Evolutionary conservation across 2,113 vertebrate species (phyloP), one percentile per base, ranked within the genome.

Genomic region (Eulemur macaco): DNA sequence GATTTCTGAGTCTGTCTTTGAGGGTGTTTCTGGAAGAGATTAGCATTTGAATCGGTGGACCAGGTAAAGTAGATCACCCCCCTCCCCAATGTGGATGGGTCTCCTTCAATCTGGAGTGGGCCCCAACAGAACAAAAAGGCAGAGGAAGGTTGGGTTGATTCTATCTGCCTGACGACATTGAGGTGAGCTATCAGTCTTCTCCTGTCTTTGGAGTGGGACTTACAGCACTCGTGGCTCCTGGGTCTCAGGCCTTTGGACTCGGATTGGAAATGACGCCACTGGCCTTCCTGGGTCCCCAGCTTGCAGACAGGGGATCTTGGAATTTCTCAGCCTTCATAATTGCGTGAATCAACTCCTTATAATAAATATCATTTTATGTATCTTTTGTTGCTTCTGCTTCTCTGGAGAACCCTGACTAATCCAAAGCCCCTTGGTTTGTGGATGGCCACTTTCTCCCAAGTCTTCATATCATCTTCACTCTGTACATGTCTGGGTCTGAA

Each of bases 161-260:
- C 42, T 50, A 29, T 69, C 39, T 54, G 56, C 56, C 78, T 23
- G 5, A 27, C 12, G 69, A 8, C 17, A 29, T 0, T 42, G 63
- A 86, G 50, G 3, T 50, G 20, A 17, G 37, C 29, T 29, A 18
- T 14, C 1, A 3, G 21, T 23, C 74, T 74, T 25, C 39, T 47
- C 42, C 74, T 54, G 86, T 45, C 80, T 18, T 15, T 6, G 45
- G 14, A 21, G 76, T 13, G 6, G 25, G 14, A n/a, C 20, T 63
- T 58, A 11, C 0, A 8, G 13, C 73, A 12, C 3, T 27, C 31
- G 23, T 0, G 0, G 0, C 2, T 77, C 54, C 56, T 29, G 18
- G 14, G 15, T 29, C 66, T 34, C 8, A 54, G 69, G 37, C 15
- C 87, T 54, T 31, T 42, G 39, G 31, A 18, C 23, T 47, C 25